These are phyloP conservation scores for Phaethon lepturus DNA, from an alignment of 2,113 vertebrate species.

Conservation along the genomic window DNA sequence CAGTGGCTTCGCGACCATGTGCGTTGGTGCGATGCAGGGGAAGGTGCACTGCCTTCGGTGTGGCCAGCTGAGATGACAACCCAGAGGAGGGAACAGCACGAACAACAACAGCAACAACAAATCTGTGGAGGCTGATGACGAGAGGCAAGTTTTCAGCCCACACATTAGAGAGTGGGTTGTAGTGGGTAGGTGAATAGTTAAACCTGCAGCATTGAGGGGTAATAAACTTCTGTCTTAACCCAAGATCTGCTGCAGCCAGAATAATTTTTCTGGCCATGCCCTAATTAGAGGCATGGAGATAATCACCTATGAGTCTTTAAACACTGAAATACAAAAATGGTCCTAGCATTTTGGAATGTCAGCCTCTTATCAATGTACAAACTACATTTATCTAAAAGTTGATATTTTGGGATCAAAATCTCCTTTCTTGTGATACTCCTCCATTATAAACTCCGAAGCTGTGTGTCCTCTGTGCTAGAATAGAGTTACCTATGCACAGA, in stretches of 20 bases:
- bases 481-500: background rate
- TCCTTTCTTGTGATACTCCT: background rate
- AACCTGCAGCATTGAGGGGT: background rate
- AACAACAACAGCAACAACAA: background rate
- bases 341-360: background rate
- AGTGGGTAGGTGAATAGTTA: background rate
- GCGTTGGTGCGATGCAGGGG: background rate
- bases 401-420: background rate
- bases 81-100: background rate
- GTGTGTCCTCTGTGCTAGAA: background rate
- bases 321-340: background rate
- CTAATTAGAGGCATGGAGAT: background rate
- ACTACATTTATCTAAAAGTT: background rate
- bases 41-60: accelerated
- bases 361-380: background rate
- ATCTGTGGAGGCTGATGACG: background rate
- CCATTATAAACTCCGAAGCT: background rate
- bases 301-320: background rate
- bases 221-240: background rate
- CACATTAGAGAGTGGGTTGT: accelerated
- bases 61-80: background rate
- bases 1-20: background rate
- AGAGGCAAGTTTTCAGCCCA: background rate
- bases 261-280: background rate
- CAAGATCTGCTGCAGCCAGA: background rate